Evolutionary conservation across 2,888 invertebrate genomes (phyloP).

Genomic region (Anaspis maculata): DNA sequence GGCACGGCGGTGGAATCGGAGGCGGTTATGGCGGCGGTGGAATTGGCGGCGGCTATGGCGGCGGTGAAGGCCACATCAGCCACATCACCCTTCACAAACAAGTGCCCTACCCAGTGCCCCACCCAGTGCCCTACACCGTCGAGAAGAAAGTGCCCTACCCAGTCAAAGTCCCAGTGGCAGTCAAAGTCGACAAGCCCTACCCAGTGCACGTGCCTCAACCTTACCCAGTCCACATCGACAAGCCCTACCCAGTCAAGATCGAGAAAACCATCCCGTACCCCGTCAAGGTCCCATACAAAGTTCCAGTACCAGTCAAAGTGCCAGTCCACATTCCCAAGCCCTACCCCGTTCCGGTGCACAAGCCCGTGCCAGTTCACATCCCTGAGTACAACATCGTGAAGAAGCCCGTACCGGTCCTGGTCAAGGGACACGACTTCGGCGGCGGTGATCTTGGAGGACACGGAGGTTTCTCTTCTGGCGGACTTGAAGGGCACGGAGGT

Average conservation of each 20-base stretch:
- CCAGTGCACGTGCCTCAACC: slow-evolving; percentile 44
- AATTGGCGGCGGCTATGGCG: slow-evolving; percentile 11
- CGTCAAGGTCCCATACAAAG: slow-evolving; percentile 43
- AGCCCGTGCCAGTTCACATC: slow-evolving; percentile 31
- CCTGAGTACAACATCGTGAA: slow-evolving; percentile 35
- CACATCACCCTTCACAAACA: slow-evolving; percentile 41
- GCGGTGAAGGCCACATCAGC: slow-evolving; percentile 24
- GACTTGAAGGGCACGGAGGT: slow-evolving; percentile 2
- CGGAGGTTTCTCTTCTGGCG: slow-evolving; percentile 2
- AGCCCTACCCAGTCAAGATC: slow-evolving; percentile 48
- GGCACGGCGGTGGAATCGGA: slow-evolving; percentile 21
- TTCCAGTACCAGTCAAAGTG: slow-evolving; percentile 38
- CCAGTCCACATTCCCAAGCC: slow-evolving; percentile 34
- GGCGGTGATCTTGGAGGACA: slow-evolving; percentile 5
- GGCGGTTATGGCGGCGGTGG: slow-evolving; percentile 21
- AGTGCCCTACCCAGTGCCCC: slow-evolving; percentile 41
- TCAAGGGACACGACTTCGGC: slow-evolving; percentile 24
- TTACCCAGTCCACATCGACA: slow-evolving; percentile 44
- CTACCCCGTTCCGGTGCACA: slow-evolving; percentile 31
- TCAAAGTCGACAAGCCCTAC: slow-evolving; percentile 38
- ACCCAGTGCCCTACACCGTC: slow-evolving; percentile 48
- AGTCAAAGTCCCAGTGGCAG: slow-evolving; percentile 41
- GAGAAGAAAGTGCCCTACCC: slow-evolving; percentile 43
- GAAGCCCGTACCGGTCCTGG: slow-evolving; percentile 42
- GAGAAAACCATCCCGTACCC: slow-evolving; percentile 47